Evolutionary conservation across 2,888 invertebrate species (phyloP), one percentile per base, ranked within the genome.

Genomic region (Orgyia antiqua): DNA sequence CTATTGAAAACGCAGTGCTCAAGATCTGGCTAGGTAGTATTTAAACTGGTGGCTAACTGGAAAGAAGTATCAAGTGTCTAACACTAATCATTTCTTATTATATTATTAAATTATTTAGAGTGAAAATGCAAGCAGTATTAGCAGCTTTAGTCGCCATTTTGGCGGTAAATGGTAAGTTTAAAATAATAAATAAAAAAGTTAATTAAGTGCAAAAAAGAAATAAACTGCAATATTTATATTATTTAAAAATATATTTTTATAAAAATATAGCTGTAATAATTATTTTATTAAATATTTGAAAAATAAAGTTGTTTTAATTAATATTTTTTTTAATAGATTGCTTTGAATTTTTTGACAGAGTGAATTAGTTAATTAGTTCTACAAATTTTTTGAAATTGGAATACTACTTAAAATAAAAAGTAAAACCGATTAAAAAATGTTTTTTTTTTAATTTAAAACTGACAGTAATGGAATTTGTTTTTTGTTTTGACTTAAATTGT

Each of bases 11-110:
- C 71, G 68, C 57, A 58, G 45, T 51, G 74, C 52, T 49, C 54
- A 66, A 68, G 65, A 73, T 62, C 63, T 66, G 56, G 56, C 65
- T 58, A 61, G 69, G 68, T 78, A 84, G 84, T 84, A 84, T 84
- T 75, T 75, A 84, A 84, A 66, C 68, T 53, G 75, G 64, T 45
- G 55, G 61, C 76, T 62, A 40, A 45, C 54, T 45, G 71, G 65
- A 52, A 74, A 69, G 74, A 72, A 71, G 73, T 74, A 78, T 73
- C 48, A 45, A 53, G 59, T 55, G 37, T 44, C 44, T 36, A 53
- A 39, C 51, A 46, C 49, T 49, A 53, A 57, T 45, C 34, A 39
- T 42, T 33, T 36, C 37, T 41, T 42, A 36, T 6, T 48, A 43
- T 24, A n/a, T 20, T 20, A 11, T 45, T 47, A 39, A 29, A 53